Base-by-base conservation (phyloP, 2,888 invertebrate genomes). In the Erebia ligea region DNA sequence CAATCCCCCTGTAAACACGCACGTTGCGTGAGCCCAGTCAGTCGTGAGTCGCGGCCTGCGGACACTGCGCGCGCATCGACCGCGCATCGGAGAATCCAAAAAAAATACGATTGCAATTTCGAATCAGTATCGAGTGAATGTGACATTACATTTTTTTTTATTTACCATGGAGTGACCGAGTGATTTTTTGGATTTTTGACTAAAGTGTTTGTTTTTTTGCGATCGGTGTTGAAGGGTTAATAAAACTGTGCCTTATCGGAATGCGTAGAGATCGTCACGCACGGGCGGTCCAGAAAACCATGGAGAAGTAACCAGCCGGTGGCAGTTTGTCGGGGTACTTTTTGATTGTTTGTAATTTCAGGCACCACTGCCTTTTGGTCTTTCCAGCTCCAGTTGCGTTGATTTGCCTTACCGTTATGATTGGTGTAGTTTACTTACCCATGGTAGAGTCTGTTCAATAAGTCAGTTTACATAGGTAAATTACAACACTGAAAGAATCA, bases 211-310 rank as follows among this genome's bases (percentile, higher is more conserved):
- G 77, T 73, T 76, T 78, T 78, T 73, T 76, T 65, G 62, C 71
- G 77, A 40, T 63, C 48, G 9, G 17, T 54, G 9, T 1, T 54
- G 8, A 17, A 42, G 59, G 59, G 59, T 61, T 25, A 54, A 57
- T 50, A 19, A 58, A 68, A 61, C 70, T 68, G 73, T 83, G 80
- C 72, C 56, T 73, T 74, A 73, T 71, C 68, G 75, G 72, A 73
- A 74, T 75, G 89, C 83, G 83, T 87, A 86, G 87, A 89, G 87
- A 89, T 88, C 83, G 87, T 84, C 84, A 78, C 86, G 87, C 89
- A 81, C 82, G 85, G 89, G 77, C 79, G 82, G 78, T 80, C 78
- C 76, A 77, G 83, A 85, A 85, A 84, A 87, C 81, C 83, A 81
- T 87, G 86, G 84, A 87, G 84, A 82, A 85, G 84, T 84, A 85